Conservation (phyloP, 2,888 invertebrate species). For the Dynastes grantii region DNA sequence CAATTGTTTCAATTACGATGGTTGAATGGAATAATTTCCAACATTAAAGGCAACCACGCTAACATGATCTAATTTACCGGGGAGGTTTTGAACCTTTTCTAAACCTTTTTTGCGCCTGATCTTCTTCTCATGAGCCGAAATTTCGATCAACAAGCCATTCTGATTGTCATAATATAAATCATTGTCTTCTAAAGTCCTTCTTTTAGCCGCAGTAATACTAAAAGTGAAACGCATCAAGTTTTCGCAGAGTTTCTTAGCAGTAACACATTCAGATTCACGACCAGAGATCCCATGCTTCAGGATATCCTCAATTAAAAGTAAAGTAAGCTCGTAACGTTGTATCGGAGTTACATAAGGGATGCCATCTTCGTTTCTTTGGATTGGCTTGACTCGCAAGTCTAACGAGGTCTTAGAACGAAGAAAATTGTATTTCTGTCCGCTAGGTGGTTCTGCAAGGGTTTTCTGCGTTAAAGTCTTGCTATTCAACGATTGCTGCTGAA, state of each 20-base stretch:
- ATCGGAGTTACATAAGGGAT: conserved; percentile 82
- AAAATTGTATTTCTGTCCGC: conserved; percentile 60
- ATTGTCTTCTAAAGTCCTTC: conserved; percentile 86
- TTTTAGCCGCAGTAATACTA: conserved; percentile 85
- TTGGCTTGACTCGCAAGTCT: conserved; percentile 63
- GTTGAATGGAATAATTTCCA: conserved; percentile 66
- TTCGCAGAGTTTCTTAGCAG: conserved; percentile 80
- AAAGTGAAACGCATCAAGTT: conserved; percentile 85
- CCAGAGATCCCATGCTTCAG: conserved; percentile 74
- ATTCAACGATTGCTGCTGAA: background rate
- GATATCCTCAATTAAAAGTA: conserved; percentile 84
- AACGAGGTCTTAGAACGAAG: conserved; percentile 69
- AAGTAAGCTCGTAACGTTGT: conserved; percentile 83
- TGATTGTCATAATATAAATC: conserved; percentile 81
- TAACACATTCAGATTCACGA: conserved; percentile 76
- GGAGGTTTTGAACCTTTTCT: conserved; percentile 80
- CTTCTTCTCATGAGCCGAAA: conserved; percentile 78
- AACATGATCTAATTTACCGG: conserved; percentile 92
- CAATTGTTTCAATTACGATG: background rate
- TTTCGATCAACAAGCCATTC: conserved; percentile 74
- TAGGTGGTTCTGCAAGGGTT: background rate
- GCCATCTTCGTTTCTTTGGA: conserved; percentile 71
- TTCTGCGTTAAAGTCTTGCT: too few relatives aligned
- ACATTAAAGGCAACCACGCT: conserved; percentile 87
- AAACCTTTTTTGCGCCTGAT: conserved; percentile 80